A percentile compares a stretch with the other conserved stretches of the same genome.
phyloP scores from a whole-genome alignment of 2,888 invertebrate species.

The Selenia dentaria region DNA sequence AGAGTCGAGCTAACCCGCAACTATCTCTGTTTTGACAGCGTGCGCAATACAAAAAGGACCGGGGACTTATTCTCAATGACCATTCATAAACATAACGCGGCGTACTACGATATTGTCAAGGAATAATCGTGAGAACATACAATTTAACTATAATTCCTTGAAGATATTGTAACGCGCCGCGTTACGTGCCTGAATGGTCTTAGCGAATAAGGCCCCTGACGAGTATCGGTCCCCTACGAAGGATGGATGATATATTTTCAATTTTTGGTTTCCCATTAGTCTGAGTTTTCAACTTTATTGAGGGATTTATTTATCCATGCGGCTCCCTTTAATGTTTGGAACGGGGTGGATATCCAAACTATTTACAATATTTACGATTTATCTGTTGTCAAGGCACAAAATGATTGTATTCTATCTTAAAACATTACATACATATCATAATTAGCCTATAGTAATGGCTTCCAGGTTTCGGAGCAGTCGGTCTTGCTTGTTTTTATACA shows the following conservation, averaged over 20 bases:
- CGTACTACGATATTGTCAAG: too few species aligned
- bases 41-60: constrained; percentile 62
- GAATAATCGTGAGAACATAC: too few species aligned
- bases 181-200: too few species aligned
- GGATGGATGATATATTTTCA: constrained; percentile 77
- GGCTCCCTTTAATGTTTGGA: constrained; percentile 15
- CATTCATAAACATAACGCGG: too few species aligned
- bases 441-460: too few species aligned
- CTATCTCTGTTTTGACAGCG: constrained; percentile 75
- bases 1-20: constrained; percentile 44
- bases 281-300: constrained; percentile 60
- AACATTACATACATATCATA: too few species aligned
- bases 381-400: not conserved
- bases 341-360: constrained; percentile 4
- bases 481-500: too few species aligned
- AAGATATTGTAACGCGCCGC: too few species aligned
- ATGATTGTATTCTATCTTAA: not conserved
- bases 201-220: too few species aligned
- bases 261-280: constrained; percentile 72
- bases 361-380: constrained; percentile 9
- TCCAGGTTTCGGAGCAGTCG: too few species aligned
- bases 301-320: constrained; percentile 58
- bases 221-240: constrained; percentile 63
- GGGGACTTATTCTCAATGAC: too few species aligned
- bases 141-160: too few species aligned